Evolutionary conservation across 1,140 invertebrate genomes (phyloP), one percentile per base, ranked within the genome.

Genomic region (Camponotus pennsylvanicus): DNA sequence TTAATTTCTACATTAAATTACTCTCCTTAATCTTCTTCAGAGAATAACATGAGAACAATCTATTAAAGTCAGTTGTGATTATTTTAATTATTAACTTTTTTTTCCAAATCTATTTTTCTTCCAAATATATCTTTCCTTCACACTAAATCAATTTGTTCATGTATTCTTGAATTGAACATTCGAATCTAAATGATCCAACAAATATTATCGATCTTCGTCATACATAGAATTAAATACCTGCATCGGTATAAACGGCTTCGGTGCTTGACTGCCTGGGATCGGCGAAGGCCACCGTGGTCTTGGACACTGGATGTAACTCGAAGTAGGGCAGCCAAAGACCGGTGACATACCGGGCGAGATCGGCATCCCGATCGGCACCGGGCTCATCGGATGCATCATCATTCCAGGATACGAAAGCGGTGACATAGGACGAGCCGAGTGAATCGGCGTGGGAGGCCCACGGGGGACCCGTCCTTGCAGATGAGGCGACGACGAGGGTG

Each of bases 281-380:
- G 95, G 93, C 15, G 94, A 93, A 13, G 96, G 96, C 97, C 97
- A 97, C 71, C 96, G 94, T 8, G 97, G 97, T 89, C 96, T 94
- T 3, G 97, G 97, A 88, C 97, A 97, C 32, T 96, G 95, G 42
- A 95, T 95, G 82, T 92, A 96, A 37, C 94, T 92, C 0, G 94
- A 87, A 3, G 94, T 90, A 59, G 94, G 92, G 45, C 91, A 92
- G 15, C 94, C 93, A 73, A 94, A 93, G 45, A 94, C 91, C 7
- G 94, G 94, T 59, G 93, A 95, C 86, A 94, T 93, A n/a, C 93
- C 94, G 11, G 94, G 94, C 11, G 93, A 95, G 64, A 95, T 93
- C 6, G 94, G 94, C 91, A 94, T 92, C 4, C 94, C 93, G 13
- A 95, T 94, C 5, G 94, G 94, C 6, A 95, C 93, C 2, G 94